Evolutionary conservation across 2,113 vertebrate genomes (phyloP).

Genomic region (Rhadina sibilatrix): DNA sequence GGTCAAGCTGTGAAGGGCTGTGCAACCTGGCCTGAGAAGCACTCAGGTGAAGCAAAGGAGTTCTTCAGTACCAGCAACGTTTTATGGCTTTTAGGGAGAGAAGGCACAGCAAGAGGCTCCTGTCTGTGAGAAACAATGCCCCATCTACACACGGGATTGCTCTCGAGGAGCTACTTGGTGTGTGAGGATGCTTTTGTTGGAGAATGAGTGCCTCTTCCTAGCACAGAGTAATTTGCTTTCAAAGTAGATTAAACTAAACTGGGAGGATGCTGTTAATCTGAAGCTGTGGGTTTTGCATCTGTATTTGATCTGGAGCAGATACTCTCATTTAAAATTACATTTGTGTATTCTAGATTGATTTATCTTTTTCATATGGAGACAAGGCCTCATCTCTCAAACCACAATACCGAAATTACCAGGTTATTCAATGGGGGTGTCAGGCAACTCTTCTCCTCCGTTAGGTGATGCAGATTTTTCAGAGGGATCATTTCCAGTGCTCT

Average conservation of each 20-base stretch:
- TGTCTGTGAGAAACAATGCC: background rate
- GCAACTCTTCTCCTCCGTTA: background rate
- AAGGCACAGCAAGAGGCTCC: background rate
- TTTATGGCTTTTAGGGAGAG: background rate
- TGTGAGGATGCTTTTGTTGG: background rate
- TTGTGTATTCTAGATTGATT: conserved; percentile 26
- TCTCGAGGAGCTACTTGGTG: background rate
- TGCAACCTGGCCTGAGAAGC: background rate
- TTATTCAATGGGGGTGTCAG: background rate
- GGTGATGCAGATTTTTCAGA: background rate
- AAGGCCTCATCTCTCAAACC: background rate
- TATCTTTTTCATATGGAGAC: conserved; percentile 11
- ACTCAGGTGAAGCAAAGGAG: background rate
- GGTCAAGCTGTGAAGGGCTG: background rate
- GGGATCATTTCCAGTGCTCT: background rate
- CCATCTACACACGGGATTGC: accelerated
- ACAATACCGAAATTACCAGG: background rate
- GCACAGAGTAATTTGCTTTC: background rate
- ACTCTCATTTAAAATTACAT: background rate
- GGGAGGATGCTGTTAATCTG: conserved; percentile 5
- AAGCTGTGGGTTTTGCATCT: conserved; percentile 21
- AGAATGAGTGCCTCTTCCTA: background rate
- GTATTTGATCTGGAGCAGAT: conserved; percentile 25
- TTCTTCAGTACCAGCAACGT: background rate
- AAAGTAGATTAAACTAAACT: conserved; percentile 2